Conservation (phyloP, 2,797 vertebrate genomes). For the Acanthis flammea region DNA sequence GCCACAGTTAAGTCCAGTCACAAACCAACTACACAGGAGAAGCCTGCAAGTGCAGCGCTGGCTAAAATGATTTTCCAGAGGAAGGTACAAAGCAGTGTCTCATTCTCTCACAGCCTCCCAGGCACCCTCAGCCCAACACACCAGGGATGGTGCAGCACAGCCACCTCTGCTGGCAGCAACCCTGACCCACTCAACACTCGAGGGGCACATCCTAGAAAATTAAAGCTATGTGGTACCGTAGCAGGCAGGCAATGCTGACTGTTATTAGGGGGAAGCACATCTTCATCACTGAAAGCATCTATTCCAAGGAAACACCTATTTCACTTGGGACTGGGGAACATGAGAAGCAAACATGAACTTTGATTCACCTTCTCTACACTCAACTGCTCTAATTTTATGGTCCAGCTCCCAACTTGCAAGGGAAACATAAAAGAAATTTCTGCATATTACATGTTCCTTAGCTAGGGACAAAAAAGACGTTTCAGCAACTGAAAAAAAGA, state of each 20-base stretch:
- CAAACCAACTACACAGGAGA: slow-evolving; percentile 65
- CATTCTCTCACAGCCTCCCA: background rate
- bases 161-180: background rate
- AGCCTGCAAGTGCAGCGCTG: slow-evolving; percentile 33
- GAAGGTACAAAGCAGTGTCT: slow-evolving; percentile 17
- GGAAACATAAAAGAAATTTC: background rate
- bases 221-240: background rate
- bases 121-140: background rate
- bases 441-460: background rate
- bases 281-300: fast-evolving
- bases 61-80: background rate
- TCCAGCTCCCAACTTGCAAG: background rate
- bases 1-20: slow-evolving; percentile 75
- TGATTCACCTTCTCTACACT: background rate
- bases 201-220: slow-evolving; percentile 13
- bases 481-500: background rate
- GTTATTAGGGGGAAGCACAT: background rate
- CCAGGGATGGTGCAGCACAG: background rate
- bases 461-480: background rate
- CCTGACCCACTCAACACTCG: background rate
- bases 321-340: background rate
- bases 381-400: background rate
- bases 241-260: background rate
- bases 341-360: background rate
- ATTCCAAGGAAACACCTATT: background rate